Evolutionary conservation across 2,888 invertebrate species (phyloP).

Genomic region (Nymphalis polychloros): DNA sequence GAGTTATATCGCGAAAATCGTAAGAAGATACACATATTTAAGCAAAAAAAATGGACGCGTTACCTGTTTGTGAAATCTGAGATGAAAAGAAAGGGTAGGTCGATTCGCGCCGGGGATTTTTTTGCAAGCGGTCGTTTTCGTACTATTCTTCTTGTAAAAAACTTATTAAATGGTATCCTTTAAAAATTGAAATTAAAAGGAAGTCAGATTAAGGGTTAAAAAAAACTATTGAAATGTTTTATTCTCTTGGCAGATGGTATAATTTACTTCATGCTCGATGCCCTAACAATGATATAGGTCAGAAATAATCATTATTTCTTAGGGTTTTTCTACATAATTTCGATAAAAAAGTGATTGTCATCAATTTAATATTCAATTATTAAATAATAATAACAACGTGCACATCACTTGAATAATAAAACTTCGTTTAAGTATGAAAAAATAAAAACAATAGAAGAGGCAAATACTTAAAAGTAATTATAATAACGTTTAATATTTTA

Average conservation of each 20-base stretch:
- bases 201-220: slow-evolving; percentile 75
- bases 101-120: slow-evolving; percentile 65
- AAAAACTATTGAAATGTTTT: slow-evolving; percentile 58
- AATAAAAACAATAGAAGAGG: no score
- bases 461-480: no score
- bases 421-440: no score
- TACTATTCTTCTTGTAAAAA: slow-evolving; percentile 68
- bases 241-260: slow-evolving; percentile 65
- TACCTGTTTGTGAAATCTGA: slow-evolving; percentile 81
- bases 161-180: slow-evolving; percentile 61
- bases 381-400: no score
- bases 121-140: slow-evolving; percentile 54
- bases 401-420: no score
- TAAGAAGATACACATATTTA: slow-evolving; percentile 67
- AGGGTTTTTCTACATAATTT: no score
- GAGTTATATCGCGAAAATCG: slow-evolving; percentile 75
- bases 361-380: no score
- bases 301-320: slow-evolving; percentile 40
- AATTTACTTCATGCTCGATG: slow-evolving; percentile 66
- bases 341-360: no score
- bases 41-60: slow-evolving; percentile 67
- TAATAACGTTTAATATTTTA: no score
- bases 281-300: slow-evolving; percentile 65
- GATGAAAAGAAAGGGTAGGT: slow-evolving; percentile 77
- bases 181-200: slow-evolving; percentile 70